These are phyloP conservation scores for Gastracanthus pulcherrimus DNA, from an alignment of 2,888 invertebrate genomes.

Conservation along the genomic window DNA sequence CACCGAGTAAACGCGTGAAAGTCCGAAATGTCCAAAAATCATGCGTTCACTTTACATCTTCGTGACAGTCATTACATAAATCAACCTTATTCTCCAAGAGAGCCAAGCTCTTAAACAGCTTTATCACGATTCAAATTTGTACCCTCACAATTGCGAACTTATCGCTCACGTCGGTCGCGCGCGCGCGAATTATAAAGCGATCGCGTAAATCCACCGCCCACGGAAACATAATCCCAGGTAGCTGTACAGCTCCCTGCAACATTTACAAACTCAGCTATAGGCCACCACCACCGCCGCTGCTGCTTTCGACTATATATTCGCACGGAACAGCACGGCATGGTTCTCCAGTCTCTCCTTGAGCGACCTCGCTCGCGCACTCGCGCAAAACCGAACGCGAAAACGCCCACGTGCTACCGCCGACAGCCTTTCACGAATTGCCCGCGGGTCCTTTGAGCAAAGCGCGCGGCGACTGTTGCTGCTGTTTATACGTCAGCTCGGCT, in stretches of 20 bases:
- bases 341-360: slow-evolving; percentile 18
- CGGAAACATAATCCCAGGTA: not conserved
- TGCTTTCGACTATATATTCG: no score
- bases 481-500: no score
- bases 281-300: not conserved
- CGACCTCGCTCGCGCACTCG: slow-evolving; percentile 12
- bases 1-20: not conserved
- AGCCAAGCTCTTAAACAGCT: not conserved
- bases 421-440: slow-evolving; percentile 10
- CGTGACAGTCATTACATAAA: not conserved
- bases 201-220: slow-evolving; percentile 10
- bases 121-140: slow-evolving; percentile 4
- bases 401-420: not conserved
- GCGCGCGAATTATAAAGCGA: slow-evolving; percentile 5
- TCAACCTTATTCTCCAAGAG: not conserved
- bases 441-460: not conserved
- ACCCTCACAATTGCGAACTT: no score
- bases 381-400: not conserved
- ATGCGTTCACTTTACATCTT: not conserved
- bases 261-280: slow-evolving; percentile 1
- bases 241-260: not conserved
- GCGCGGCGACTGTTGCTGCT: not conserved
- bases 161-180: not conserved
- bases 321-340: no score
- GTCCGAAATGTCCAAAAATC: not conserved